phyloP scores from a whole-genome alignment of 2,113 vertebrate species.

The Ammodytes dubius region DNA sequence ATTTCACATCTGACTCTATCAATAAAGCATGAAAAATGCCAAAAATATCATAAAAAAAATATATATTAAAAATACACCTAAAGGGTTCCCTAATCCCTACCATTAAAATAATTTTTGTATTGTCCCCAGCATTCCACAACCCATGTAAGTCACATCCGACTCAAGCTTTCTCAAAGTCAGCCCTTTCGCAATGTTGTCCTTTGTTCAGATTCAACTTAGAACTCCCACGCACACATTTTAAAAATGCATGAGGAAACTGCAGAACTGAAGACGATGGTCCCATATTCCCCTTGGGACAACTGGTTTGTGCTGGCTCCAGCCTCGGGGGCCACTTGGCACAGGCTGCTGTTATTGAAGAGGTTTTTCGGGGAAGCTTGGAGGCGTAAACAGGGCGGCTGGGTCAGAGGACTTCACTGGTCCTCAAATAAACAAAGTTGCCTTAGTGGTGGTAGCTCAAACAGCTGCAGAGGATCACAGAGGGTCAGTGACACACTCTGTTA shows the following conservation, averaged over 20 bases:
- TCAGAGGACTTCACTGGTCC: slow-evolving; percentile 45
- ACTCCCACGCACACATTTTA: neutral
- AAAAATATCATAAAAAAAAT: no score
- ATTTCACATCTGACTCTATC: no score
- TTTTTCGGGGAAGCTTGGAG: slow-evolving; percentile 50
- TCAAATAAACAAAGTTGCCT: slow-evolving; percentile 57
- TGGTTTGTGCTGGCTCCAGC: slow-evolving; percentile 42
- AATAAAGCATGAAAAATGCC: no score
- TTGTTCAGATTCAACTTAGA: slow-evolving; percentile 1
- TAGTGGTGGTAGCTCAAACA: slow-evolving; percentile 47
- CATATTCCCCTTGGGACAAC: neutral
- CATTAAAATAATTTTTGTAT: neutral
- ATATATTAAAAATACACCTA: neutral
- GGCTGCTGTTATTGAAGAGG: slow-evolving; percentile 48
- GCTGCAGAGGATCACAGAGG: slow-evolving; percentile 59
- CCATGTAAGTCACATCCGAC: neutral
- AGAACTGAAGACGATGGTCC: slow-evolving; percentile 12
- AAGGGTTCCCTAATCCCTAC: neutral
- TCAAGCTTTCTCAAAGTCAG: neutral
- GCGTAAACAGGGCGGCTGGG: slow-evolving; percentile 60
- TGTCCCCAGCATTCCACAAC: neutral
- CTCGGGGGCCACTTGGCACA: slow-evolving; percentile 37
- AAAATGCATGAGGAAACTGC: slow-evolving; percentile 21
- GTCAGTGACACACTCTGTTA: neutral
- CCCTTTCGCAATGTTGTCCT: neutral